A percentile compares a stretch with the other conserved stretches of the same genome.
Evolutionary conservation across 2,113 vertebrate species (phyloP).

Genomic region (Nicator chloris): DNA sequence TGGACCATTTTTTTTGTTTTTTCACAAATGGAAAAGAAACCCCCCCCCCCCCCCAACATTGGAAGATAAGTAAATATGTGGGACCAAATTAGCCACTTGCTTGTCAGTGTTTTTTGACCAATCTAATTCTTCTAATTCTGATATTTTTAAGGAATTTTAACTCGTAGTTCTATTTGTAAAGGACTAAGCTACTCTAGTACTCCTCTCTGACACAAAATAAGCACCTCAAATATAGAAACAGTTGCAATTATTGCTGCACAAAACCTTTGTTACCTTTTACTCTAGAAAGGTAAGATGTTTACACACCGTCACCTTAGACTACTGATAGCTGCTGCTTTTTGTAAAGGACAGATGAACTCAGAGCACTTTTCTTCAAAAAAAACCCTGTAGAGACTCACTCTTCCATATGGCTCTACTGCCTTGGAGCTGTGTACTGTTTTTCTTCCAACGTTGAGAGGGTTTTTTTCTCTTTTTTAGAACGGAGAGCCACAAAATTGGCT

Average conservation of each 20-base stretch:
- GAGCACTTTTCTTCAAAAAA: background rate
- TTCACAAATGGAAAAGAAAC: too few species aligned
- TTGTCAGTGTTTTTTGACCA: background rate
- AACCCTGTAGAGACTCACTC: background rate
- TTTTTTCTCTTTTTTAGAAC: background rate
- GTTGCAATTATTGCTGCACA: background rate
- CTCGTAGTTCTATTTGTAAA: background rate
- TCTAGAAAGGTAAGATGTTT: background rate
- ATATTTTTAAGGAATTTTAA: background rate
- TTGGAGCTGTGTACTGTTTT: background rate
- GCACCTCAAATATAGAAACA: background rate
- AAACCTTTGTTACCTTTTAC: background rate
- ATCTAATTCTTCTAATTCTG: background rate
- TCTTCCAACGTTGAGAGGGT: accelerated
- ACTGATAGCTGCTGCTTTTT: background rate
- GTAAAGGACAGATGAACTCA: background rate
- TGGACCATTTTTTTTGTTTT: too few species aligned
- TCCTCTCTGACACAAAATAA: background rate
- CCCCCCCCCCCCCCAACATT: accelerated
- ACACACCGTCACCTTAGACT: background rate
- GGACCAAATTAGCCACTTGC: background rate
- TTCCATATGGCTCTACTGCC: background rate
- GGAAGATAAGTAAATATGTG: background rate
- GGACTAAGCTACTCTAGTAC: background rate
- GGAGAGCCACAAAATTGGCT: background rate